Evolutionary conservation across 2,113 vertebrate genomes (phyloP).

Genomic region (Hippocampus guttulatus): DNA sequence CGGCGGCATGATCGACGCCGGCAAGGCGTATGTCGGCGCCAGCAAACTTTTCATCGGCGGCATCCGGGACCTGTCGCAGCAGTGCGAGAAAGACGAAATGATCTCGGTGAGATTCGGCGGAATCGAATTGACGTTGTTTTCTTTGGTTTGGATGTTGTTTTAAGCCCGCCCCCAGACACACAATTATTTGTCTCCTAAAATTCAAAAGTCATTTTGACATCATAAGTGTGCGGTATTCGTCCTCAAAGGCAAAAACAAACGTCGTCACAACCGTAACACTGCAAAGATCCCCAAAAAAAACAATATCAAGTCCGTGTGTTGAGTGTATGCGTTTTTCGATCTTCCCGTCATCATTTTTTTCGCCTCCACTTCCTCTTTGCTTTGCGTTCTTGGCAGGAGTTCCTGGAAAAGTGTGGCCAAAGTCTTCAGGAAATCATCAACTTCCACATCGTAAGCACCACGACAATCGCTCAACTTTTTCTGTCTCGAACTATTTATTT

Average conservation of each 20-base stretch:
- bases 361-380: background rate
- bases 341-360: background rate
- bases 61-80: conserved; percentile 88
- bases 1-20: conserved; percentile 92
- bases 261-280: too few relatives aligned
- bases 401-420: conserved; percentile 90
- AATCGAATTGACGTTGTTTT: background rate
- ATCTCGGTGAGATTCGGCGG: conserved; percentile 81
- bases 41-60: conserved; percentile 94
- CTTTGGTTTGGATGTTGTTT: background rate
- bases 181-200: too few relatives aligned
- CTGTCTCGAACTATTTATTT: background rate
- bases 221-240: too few relatives aligned
- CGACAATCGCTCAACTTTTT: background rate
- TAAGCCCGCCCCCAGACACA: background rate
- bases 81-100: conserved; percentile 91
- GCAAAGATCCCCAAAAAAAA: too few relatives aligned
- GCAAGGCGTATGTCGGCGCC: conserved; percentile 86
- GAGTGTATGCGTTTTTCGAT: too few relatives aligned
- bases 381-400: conserved; percentile 77
- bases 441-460: conserved; percentile 88
- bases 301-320: too few relatives aligned
- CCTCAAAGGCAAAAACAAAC: too few relatives aligned
- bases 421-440: conserved; percentile 97
- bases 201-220: too few relatives aligned